Evolutionary conservation across 30 jellyfish, hydroid and myxozoan genomes (phyloP).

Genomic region (Rhopilema esculentum): DNA sequence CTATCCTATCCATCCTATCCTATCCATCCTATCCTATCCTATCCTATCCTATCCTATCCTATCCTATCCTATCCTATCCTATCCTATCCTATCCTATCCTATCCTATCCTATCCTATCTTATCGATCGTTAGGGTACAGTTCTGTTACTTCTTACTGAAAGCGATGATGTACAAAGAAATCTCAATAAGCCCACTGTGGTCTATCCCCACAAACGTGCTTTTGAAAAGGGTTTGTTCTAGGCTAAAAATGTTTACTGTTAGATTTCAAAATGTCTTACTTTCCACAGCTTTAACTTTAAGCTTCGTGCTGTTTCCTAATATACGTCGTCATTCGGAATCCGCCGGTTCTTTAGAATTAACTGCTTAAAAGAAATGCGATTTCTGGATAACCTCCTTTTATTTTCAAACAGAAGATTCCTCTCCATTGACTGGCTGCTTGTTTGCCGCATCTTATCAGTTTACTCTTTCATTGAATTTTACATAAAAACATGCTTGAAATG

Average conservation of each 20-base stretch:
- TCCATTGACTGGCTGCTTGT: too few relatives aligned
- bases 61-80: neutral
- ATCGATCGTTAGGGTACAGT: neutral
- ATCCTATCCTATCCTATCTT: neutral
- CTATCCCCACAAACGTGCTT: too few relatives aligned
- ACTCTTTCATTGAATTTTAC: neutral
- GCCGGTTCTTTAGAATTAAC: neutral
- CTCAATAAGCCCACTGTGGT: too few relatives aligned
- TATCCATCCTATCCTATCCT: conserved; percentile 21
- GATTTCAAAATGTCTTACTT: too few relatives aligned
- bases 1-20: conserved; percentile 18
- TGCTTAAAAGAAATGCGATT: neutral
- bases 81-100: neutral
- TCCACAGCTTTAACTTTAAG: too few relatives aligned
- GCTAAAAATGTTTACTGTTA: too few relatives aligned
- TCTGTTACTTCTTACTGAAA: too few relatives aligned
- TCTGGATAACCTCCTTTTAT: neutral
- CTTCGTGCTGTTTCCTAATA: neutral
- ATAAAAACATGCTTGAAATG: too few relatives aligned
- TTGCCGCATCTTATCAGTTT: neutral
- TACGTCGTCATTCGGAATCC: neutral
- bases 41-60: neutral
- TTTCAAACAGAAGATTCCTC: neutral
- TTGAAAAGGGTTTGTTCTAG: too few relatives aligned
- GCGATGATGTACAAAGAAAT: too few relatives aligned